Evolutionary conservation across 1,140 invertebrate species (phyloP), one percentile per base, ranked within the genome.

Genomic region (Cyclina sinensis): DNA sequence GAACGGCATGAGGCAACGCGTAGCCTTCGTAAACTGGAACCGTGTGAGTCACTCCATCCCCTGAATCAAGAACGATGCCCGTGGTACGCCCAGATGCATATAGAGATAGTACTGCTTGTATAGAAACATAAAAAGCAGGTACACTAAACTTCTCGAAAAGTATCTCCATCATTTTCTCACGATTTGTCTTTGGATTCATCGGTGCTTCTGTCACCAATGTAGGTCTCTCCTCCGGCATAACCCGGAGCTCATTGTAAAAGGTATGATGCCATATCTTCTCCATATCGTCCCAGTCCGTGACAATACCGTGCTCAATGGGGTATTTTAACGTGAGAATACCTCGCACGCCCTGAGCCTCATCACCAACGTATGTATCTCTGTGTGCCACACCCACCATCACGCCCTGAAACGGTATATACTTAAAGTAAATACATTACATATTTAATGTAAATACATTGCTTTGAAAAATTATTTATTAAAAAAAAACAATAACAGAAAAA

Each of bases 71-170:
- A 74, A 98, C 98, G 94, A 98, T 98, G 97, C 98, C 98, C 92
- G 98, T 98, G 95, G 98, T 98, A 97, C 98, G 97, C 96, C 98
- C 98, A 91, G 98, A 98, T 78, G 98, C 97, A 95, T 98, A 98
- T 95, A 98, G 96, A 24, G 97, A 97, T 30, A 98, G 96, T 14
- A 98, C 97, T 88, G 97, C 94, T 96, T 97, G 92, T 84, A 95
- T 98, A 87, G 97, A 98, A 2, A 99, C 98, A 94, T 99, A 98
- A 98, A 98, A 98, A 84, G 98, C 98, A 1, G 98, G 98, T 68
- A 97, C 97, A 96, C 98, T 98, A 97, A 98, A 98, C 59, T 82
- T 82, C 27, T 82, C 80, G 32, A 82, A 82, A 11, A 82, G n/a
- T 39, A 82, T 82, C 43, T 82, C 79, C 37, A 81, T 59, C 79